Conservation (phyloP, 2,113 vertebrate genomes). For the Colistium nudipinnis region DNA sequence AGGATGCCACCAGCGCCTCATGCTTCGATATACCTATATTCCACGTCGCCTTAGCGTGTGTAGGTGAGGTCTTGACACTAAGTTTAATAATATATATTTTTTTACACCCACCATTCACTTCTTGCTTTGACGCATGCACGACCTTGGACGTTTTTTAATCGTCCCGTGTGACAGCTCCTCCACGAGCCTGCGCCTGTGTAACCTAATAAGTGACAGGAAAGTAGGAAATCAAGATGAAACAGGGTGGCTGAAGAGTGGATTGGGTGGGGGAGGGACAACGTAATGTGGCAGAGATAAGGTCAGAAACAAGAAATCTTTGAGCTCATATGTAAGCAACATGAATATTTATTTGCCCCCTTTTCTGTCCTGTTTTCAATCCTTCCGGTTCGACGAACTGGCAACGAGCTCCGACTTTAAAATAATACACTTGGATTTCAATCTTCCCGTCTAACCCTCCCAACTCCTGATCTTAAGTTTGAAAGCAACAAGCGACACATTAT, state of each 20-base stretch:
- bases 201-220: constrained; percentile 59
- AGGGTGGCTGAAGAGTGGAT: constrained; percentile 1
- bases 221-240: constrained; percentile 45
- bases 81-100: neutral
- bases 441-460: neutral
- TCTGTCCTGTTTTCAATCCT: no score
- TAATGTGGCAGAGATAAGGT: constrained; percentile 49
- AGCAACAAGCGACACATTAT: neutral
- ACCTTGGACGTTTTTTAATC: constrained; percentile 57
- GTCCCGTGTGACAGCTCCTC: constrained; percentile 27
- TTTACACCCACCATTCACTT: constrained; percentile 18
- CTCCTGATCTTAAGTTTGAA: neutral
- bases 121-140: constrained; percentile 18
- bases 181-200: constrained; percentile 21
- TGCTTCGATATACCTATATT: constrained; percentile 32
- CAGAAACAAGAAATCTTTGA: constrained; percentile 21
- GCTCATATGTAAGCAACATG: constrained; percentile 21
- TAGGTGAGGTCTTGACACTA: constrained; percentile 16
- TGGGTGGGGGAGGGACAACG: neutral
- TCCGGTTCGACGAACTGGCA: no score
- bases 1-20: constrained; percentile 57
- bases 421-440: no score
- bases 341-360: no score
- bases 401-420: no score
- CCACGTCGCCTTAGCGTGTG: constrained; percentile 22